Evolutionary conservation across 2,888 invertebrate genomes (phyloP).

Genomic region (Thereva unica): DNA sequence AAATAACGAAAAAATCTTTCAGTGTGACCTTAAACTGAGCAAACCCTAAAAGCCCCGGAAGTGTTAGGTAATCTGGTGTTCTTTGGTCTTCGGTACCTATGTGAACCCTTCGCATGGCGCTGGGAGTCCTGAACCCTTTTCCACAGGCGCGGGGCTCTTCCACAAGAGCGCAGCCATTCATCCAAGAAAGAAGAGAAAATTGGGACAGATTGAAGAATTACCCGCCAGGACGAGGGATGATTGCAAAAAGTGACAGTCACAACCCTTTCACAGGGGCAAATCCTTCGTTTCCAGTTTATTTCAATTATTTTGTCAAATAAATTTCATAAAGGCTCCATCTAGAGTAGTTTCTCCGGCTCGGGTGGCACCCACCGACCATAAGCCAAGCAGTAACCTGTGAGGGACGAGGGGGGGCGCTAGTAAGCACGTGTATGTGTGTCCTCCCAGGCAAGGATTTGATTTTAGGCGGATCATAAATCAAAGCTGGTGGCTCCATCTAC

Average conservation of each 20-base stretch:
- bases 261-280: slow-evolving; percentile 37
- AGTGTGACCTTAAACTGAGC: too few relatives aligned
- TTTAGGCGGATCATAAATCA: slow-evolving; percentile 31
- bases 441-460: slow-evolving; percentile 16
- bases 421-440: slow-evolving; percentile 13
- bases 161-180: not conserved
- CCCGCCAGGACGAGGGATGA: slow-evolving; percentile 25
- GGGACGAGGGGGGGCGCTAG: not conserved
- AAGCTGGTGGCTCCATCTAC: slow-evolving; percentile 11
- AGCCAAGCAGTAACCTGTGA: too few relatives aligned
- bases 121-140: too few relatives aligned
- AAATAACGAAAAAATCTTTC: too few relatives aligned
- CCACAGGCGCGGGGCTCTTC: too few relatives aligned
- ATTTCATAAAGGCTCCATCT: slow-evolving; percentile 34
- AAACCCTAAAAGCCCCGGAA: too few relatives aligned
- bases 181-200: slow-evolving; percentile 16
- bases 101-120: too few relatives aligned
- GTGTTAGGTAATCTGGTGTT: too few relatives aligned
- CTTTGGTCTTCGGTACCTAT: too few relatives aligned
- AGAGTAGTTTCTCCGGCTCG: not conserved
- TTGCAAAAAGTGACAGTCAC: slow-evolving; percentile 40
- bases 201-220: slow-evolving; percentile 39
- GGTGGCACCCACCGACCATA: too few relatives aligned
- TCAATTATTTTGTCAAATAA: slow-evolving; percentile 42
- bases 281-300: slow-evolving; percentile 40